These are phyloP conservation scores for Hylia prasina DNA, from an alignment of 2,113 vertebrate genomes.

Conservation along the genomic window DNA sequence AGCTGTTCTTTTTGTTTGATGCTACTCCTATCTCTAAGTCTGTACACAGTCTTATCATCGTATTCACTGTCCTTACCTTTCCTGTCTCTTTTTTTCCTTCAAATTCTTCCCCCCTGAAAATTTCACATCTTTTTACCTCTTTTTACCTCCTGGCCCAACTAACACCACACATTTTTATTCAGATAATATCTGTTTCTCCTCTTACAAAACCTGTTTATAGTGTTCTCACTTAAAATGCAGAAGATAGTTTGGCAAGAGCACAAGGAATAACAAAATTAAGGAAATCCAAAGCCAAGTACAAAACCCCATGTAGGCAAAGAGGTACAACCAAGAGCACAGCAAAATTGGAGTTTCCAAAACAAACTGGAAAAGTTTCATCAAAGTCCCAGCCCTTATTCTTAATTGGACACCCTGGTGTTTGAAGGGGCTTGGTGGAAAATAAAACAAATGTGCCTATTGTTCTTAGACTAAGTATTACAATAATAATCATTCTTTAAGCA, in stretches of 20 bases:
- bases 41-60: not conserved
- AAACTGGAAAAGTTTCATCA: not conserved
- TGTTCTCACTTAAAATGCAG: not conserved
- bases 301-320: not conserved
- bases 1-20: not conserved
- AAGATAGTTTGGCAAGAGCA: not conserved
- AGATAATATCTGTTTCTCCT: not conserved
- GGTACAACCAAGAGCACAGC: not conserved
- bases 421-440: slow-evolving; percentile 27
- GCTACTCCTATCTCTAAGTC: not conserved
- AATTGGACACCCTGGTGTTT: slow-evolving; percentile 38
- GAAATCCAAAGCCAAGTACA: not conserved
- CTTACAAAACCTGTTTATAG: not conserved
- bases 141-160: not conserved
- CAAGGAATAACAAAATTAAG: not conserved
- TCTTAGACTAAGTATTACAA: slow-evolving; percentile 34
- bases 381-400: not conserved
- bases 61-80: not conserved
- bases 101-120: not conserved
- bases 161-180: not conserved
- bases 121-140: not conserved
- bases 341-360: not conserved
- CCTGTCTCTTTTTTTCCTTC: not conserved
- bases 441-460: slow-evolving; percentile 53
- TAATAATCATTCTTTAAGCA: slow-evolving; percentile 52